Evolutionary conservation across 2,888 invertebrate genomes (phyloP).

Genomic region (Sisyra nigra): DNA sequence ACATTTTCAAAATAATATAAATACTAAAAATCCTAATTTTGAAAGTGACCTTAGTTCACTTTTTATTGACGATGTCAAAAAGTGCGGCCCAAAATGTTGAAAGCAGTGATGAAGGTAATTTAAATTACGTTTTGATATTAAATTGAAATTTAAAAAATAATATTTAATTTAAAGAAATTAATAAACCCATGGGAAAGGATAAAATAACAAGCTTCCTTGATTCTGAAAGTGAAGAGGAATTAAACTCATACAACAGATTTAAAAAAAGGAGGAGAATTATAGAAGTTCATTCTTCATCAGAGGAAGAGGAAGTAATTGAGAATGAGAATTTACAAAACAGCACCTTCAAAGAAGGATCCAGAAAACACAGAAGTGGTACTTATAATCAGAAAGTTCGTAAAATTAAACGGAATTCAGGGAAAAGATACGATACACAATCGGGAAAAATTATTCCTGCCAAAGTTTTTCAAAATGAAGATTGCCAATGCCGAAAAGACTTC

Average conservation of each 20-base stretch:
- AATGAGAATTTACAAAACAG: neutral
- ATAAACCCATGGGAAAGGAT: neutral
- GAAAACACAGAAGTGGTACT: neutral
- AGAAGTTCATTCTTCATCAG: neutral
- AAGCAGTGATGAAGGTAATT: too few relatives aligned
- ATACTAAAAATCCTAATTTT: too few relatives aligned
- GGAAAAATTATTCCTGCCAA: neutral
- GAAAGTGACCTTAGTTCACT: too few relatives aligned
- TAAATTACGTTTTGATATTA: too few relatives aligned
- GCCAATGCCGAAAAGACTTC: neutral
- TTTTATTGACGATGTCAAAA: too few relatives aligned
- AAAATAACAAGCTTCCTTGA: neutral
- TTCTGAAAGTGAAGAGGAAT: neutral
- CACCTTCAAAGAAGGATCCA: neutral
- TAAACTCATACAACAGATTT: neutral
- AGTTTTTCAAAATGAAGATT: neutral
- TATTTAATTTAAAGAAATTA: too few relatives aligned
- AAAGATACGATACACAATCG: neutral
- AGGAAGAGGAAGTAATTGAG: neutral
- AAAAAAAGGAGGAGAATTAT: neutral
- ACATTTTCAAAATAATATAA: too few relatives aligned
- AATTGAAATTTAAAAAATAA: too few relatives aligned
- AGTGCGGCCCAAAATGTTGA: too few relatives aligned
- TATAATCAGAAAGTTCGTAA: constrained; percentile 12
- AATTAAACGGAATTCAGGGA: too few relatives aligned